A percentile compares a stretch with the other conserved stretches of the same genome.
These are phyloP conservation scores for Tokudaia muenninki DNA, from an alignment of 2,797 vertebrate genomes.

Conservation along the genomic window DNA sequence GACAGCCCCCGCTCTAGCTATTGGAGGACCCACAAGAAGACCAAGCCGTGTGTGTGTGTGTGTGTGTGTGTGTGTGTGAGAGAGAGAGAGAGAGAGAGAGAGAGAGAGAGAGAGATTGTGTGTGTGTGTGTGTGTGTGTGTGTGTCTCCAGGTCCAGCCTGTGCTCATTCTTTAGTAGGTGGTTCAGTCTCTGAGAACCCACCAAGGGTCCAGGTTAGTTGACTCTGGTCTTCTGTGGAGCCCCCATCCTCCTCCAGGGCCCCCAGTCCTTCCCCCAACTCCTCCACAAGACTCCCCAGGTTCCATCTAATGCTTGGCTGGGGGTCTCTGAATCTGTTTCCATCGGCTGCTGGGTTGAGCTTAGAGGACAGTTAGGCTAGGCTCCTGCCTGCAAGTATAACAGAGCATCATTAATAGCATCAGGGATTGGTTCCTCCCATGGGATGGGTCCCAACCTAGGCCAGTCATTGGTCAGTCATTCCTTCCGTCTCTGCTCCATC, in stretches of 20 bases:
- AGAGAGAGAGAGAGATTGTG: neutral
- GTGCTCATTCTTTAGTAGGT: neutral
- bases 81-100: too few relatives aligned
- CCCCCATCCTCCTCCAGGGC: neutral
- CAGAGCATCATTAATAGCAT: neutral
- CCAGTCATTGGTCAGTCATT: too few relatives aligned
- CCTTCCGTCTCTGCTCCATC: neutral
- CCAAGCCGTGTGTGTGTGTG: neutral
- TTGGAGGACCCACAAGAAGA: neutral
- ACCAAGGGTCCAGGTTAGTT: neutral
- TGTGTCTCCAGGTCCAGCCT: neutral
- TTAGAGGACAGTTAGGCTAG: neutral
- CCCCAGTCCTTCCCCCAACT: neutral
- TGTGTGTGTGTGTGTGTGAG: neutral
- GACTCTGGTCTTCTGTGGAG: neutral
- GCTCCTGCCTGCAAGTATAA: neutral
- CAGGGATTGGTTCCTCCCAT: neutral
- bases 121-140: neutral
- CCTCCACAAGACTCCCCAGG: neutral
- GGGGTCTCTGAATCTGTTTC: neutral
- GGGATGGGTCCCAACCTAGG: too few relatives aligned
- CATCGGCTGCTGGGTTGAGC: neutral
- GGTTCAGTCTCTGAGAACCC: neutral
- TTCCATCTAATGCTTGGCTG: neutral
- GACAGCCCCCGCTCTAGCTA: neutral